Evolutionary conservation across 1,140 invertebrate genomes (phyloP).

Genomic region (Drosophila erecta): DNA sequence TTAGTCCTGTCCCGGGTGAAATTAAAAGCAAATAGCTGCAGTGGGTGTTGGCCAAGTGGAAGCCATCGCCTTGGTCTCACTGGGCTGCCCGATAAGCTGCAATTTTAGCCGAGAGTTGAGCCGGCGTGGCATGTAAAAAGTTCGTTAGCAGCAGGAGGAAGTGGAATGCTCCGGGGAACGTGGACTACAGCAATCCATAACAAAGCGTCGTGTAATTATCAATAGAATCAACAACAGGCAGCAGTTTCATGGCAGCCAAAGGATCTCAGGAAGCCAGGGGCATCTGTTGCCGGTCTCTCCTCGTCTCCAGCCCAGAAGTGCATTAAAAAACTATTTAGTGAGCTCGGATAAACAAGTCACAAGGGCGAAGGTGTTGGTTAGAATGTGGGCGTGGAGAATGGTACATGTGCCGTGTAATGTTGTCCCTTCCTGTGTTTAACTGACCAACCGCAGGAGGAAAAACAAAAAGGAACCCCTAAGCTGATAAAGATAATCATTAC

Average conservation of each 20-base stretch:
- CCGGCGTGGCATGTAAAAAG: slow-evolving; percentile 59
- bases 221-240: slow-evolving; percentile 71
- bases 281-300: slow-evolving; percentile 9
- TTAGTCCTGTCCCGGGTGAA: slow-evolving; percentile 69
- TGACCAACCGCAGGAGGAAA: slow-evolving; percentile 1
- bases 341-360: neutral
- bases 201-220: slow-evolving; percentile 75
- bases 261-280: slow-evolving; percentile 20
- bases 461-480: slow-evolving; percentile 7
- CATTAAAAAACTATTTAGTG: slow-evolving; percentile 71
- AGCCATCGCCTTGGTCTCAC: neutral
- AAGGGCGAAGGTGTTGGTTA: neutral
- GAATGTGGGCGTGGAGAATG: too few species aligned
- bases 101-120: slow-evolving; percentile 63
- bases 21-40: slow-evolving; percentile 81
- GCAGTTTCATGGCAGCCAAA: slow-evolving; percentile 6
- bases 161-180: slow-evolving; percentile 19
- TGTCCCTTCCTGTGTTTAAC: slow-evolving; percentile 34
- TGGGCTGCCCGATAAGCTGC: slow-evolving; percentile 69
- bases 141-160: slow-evolving; percentile 48
- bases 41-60: slow-evolving; percentile 8
- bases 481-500: slow-evolving; percentile 30
- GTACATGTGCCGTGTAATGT: slow-evolving; percentile 43
- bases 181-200: slow-evolving; percentile 62
- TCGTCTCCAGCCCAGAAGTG: slow-evolving; percentile 23